A percentile compares a stretch with the other conserved stretches of the same genome.
Conservation (phyloP, 1,140 invertebrate species). For the Neodiprion fabricii region DNA sequence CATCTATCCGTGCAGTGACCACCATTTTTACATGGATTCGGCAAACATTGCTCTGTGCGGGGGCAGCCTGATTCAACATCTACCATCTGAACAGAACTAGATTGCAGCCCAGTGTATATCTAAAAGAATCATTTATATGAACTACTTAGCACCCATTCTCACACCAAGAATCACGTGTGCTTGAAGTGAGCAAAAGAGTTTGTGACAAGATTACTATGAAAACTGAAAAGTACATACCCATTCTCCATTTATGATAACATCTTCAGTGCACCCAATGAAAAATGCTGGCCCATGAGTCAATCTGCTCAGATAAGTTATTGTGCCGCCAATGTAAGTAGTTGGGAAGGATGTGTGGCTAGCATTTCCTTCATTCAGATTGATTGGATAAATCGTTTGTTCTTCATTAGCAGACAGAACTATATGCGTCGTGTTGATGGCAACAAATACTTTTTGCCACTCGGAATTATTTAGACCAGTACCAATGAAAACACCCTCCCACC, state of each 20-base stretch:
- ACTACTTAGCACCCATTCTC: not conserved
- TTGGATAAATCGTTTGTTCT: constrained; percentile 88
- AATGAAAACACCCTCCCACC: constrained; percentile 88
- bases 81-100: constrained; percentile 55
- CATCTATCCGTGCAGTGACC: constrained; percentile 90
- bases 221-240: constrained; percentile 64
- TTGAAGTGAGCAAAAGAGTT: not conserved
- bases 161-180: constrained; percentile 3
- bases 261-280: constrained; percentile 91
- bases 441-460: constrained; percentile 87
- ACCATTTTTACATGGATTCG: constrained; percentile 85
- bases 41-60: constrained; percentile 79
- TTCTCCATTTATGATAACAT: constrained; percentile 85
- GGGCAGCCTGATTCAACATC: constrained; percentile 76
- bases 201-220: not conserved
- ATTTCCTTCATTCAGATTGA: constrained; percentile 77
- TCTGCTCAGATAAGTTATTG: constrained; percentile 70
- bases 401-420: constrained; percentile 85
- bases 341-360: constrained; percentile 80
- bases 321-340: constrained; percentile 79
- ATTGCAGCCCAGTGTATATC: constrained; percentile 40
- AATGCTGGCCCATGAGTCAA: constrained; percentile 74
- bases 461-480: constrained; percentile 83
- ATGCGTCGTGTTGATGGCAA: constrained; percentile 85
- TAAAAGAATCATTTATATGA: constrained; percentile 12